Base-by-base conservation (phyloP, 2,888 invertebrate species). In the Lasioglossum leucozonium region DNA sequence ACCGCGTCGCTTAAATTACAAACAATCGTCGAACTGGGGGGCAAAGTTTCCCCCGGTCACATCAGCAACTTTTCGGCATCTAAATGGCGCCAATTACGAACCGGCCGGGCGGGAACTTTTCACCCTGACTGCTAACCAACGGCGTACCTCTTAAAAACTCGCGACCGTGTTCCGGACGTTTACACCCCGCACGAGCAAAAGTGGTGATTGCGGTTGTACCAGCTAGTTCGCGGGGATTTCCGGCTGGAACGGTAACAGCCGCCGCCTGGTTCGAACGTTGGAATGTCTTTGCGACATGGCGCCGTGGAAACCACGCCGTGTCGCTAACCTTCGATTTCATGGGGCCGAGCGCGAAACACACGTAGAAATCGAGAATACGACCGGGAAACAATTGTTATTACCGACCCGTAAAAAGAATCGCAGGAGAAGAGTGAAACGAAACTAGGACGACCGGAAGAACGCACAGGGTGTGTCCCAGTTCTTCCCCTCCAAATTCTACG, bases 31-130 rank as follows among this genome's bases (percentile, higher is more conserved):
- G 72, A 75, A 71, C 62, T 72, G 77, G 82, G 77, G 77, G 84
- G 86, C 86, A 77, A 87, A 89, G 78, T 86, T 78, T 22, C 65
- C 76, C 62, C 13, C 13, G 8, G 37, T n/a, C 42, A 72, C 74
- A 84, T 85, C 90, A 87, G 88, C 87, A 90, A 90, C 84, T 90
- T 91, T 82, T 78, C 58, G 77, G 82, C 83, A 91, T 87, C 90
- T 89, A 91, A 92, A 91, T 90, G 89, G 87, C 84, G 86, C 88
- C 88, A 92, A 92, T 92, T 92, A 92, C 86, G 18, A 22, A 55
- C 74, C 74, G 34, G 77, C 77, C 58, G 73, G 22, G 13, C 69
- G 77, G 34, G 71, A 89, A 87, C 81, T 87, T 89, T 89, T 81
- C 84, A 89, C 73, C 76, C 79, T 51, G 81, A 71, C 67, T n/a